Evolutionary conservation across 1,140 invertebrate genomes (phyloP), one percentile per base, ranked within the genome.

Genomic region (Carposina sasakii): DNA sequence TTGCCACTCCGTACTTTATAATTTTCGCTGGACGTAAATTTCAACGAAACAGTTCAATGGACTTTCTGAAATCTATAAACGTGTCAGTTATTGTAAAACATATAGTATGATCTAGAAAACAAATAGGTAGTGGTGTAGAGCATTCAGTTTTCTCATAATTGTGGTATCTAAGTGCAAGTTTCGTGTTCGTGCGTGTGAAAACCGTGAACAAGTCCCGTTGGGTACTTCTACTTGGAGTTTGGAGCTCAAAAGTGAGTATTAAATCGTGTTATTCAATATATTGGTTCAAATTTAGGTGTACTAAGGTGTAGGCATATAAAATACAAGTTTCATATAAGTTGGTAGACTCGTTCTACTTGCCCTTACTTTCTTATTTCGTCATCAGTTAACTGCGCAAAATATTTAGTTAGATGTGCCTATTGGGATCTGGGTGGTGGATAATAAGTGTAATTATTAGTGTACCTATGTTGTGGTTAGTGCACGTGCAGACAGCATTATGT

Each of bases 21-120:
- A 83, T 85, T n/a, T 84, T 85, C 76, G 79, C 83, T 83, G 71
- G 71, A 83, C 83, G 83, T 84, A 83, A 85, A 85, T 81, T 85
- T 85, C 77, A 71, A 74, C 65, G 74, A 81, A 83, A 82, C 82
- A 82, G 82, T 85, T 85, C 83, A 85, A 85, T 85, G 83, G 78
- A 85, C 83, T 84, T 84, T 83, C 67, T 59, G 64, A 79, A 85
- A 79, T 77, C 66, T 74, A 64, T 62, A 67, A 79, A 73, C 71
- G 74, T 71, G 71, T 79, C 68, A 66, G 53, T 57, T 69, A 61
- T 61, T 65, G 63, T 68, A 63, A 76, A 73, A 76, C 56, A 59
- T 69, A 63, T 66, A 67, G 68, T 77, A 71, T 67, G 65, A 67
- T 48, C 58, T 63, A 53, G 54, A 57, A 61, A 74, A 61, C 69